Conservation (phyloP, 2,797 vertebrate genomes). For the Sebastes oblongus region DNA sequence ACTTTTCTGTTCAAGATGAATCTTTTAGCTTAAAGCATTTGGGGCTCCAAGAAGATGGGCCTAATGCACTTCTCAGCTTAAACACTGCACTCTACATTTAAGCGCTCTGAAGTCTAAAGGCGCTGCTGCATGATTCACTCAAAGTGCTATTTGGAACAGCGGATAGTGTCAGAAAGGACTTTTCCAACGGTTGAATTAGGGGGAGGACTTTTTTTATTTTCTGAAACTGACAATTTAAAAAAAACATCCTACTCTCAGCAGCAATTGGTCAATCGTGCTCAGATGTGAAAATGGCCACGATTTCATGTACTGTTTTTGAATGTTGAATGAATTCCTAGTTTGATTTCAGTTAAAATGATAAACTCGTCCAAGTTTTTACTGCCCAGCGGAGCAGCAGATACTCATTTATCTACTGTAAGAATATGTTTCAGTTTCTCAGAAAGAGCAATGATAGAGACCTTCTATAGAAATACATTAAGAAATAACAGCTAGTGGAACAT, state of each 20-base stretch:
- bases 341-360: not conserved
- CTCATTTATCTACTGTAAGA: not conserved
- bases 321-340: not conserved
- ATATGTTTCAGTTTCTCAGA: not conserved
- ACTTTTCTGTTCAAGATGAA: slow-evolving; percentile 57
- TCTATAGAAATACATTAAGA: not conserved
- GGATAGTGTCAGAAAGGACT: slow-evolving; percentile 33
- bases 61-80: slow-evolving; percentile 63
- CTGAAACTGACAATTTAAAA: not conserved
- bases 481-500: not conserved
- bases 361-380: not conserved
- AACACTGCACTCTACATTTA: slow-evolving; percentile 61
- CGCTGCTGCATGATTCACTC: slow-evolving; percentile 57
- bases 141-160: slow-evolving; percentile 50
- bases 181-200: slow-evolving; percentile 2
- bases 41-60: slow-evolving; percentile 42
- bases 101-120: slow-evolving; percentile 46
- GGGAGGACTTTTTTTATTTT: not conserved
- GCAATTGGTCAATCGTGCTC: not conserved
- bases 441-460: not conserved
- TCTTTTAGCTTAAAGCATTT: slow-evolving; percentile 65
- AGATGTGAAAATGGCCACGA: not conserved
- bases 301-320: not conserved
- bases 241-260: not conserved
- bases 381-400: not conserved